phyloP scores from a whole-genome alignment of 92 coral and sea anemone genomes.

The Porites divaricata region DNA sequence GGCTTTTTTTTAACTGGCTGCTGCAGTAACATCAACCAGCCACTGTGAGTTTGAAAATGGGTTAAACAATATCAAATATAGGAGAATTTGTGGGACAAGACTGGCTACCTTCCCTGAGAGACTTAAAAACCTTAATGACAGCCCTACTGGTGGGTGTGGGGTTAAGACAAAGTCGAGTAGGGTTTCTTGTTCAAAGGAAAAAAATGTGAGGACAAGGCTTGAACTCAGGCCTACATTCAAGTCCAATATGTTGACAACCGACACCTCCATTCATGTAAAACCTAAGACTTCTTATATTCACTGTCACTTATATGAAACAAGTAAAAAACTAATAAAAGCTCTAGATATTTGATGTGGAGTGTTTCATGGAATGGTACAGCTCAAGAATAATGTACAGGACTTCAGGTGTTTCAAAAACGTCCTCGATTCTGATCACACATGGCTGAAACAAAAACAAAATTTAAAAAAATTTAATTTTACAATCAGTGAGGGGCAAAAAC shows the following conservation, averaged over 20 bases:
- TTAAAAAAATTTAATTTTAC: neutral
- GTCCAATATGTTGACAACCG: too few species aligned
- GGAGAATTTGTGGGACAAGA: too few species aligned
- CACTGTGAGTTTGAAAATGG: too few species aligned
- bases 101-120: too few species aligned
- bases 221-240: too few species aligned
- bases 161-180: neutral
- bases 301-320: neutral
- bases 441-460: constrained; percentile 61
- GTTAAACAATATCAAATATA: too few species aligned
- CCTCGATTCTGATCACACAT: constrained; percentile 83
- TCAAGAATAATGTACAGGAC: constrained; percentile 85
- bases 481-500: neutral
- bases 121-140: too few species aligned
- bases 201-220: neutral
- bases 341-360: neutral
- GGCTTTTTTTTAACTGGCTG: too few species aligned
- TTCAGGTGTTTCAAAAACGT: constrained; percentile 84
- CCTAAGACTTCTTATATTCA: neutral
- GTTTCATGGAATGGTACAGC: constrained; percentile 68
- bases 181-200: neutral
- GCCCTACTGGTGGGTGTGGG: neutral
- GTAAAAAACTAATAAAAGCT: neutral
- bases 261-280: neutral
- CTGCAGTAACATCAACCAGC: too few species aligned